phyloP scores from a whole-genome alignment of 2,113 vertebrate genomes.

The Upupa epops region DNA sequence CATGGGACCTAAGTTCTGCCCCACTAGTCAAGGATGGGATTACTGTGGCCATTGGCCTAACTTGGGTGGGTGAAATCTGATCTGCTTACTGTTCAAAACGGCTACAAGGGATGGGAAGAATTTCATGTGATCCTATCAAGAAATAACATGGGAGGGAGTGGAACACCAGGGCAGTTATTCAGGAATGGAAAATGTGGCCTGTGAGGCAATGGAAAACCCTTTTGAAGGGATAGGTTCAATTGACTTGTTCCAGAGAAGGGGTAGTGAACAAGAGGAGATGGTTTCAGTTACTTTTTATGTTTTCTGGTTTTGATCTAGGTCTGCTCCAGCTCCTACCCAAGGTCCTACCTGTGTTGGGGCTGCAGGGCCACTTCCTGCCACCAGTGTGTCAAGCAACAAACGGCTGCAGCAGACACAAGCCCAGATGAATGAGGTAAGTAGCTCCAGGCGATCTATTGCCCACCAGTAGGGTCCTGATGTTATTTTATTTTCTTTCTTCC shows the following conservation, averaged over 20 bases:
- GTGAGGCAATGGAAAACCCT: not conserved
- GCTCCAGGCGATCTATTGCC: not conserved
- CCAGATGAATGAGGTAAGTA: slow-evolving; percentile 87
- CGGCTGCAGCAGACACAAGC: slow-evolving; percentile 92
- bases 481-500: not conserved
- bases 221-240: not conserved
- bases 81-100: not conserved
- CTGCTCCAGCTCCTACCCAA: slow-evolving; percentile 80
- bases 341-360: slow-evolving; percentile 63
- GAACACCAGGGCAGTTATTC: not conserved
- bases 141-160: not conserved
- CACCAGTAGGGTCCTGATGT: not conserved
- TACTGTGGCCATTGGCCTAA: not conserved
- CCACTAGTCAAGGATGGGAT: not conserved
- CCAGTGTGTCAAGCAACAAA: slow-evolving; percentile 88
- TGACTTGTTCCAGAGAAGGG: not conserved
- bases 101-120: not conserved
- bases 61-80: not conserved
- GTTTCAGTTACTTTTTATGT: not conserved
- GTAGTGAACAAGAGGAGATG: not conserved
- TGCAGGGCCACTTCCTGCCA: slow-evolving; percentile 52
- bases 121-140: not conserved
- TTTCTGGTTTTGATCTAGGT: slow-evolving; percentile 74
- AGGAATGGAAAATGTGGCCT: not conserved
- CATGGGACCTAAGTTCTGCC: not conserved